Percentiles rank a stretch among this genome's conserved stretches.
Evolutionary conservation across 2,888 invertebrate genomes (phyloP).

Genomic region (Digitonthophagus gazella): DNA sequence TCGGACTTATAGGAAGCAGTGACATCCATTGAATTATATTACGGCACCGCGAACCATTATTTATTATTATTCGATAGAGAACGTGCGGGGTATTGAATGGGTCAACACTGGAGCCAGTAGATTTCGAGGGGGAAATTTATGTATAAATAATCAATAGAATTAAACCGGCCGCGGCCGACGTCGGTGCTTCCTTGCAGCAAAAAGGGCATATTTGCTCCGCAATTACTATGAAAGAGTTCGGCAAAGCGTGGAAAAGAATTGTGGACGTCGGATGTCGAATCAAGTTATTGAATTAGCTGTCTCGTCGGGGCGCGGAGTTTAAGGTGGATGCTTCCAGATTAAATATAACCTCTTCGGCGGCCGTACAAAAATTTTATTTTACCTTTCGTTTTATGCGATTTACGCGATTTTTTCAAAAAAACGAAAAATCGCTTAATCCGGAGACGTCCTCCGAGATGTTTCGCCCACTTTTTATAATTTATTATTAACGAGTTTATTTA

Average conservation of each 20-base stretch:
- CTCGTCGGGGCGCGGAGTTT: slow-evolving; percentile 36
- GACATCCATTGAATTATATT: slow-evolving; percentile 22
- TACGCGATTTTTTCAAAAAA: neutral
- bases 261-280: slow-evolving; percentile 40
- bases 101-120: neutral
- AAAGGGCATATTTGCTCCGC: slow-evolving; percentile 33
- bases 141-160: neutral
- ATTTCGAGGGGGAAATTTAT: neutral
- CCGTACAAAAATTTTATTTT: neutral
- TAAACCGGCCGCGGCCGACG: neutral
- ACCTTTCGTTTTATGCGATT: neutral
- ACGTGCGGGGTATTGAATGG: slow-evolving; percentile 16
- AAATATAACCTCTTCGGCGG: slow-evolving; percentile 40
- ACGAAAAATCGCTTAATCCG: too few relatives aligned
- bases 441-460: neutral
- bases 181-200: slow-evolving; percentile 8
- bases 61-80: slow-evolving; percentile 9
- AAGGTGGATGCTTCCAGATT: slow-evolving; percentile 38
- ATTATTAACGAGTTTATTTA: neutral
- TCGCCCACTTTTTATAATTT: neutral
- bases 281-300: slow-evolving; percentile 41
- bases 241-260: slow-evolving; percentile 35
- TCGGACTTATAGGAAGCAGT: slow-evolving; percentile 4
- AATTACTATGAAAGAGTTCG: slow-evolving; percentile 37
- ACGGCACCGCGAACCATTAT: slow-evolving; percentile 13